These are phyloP conservation scores for Astropecten irregularis DNA, from an alignment of 53 echinoderm and acorn worm species.

Conservation along the genomic window DNA sequence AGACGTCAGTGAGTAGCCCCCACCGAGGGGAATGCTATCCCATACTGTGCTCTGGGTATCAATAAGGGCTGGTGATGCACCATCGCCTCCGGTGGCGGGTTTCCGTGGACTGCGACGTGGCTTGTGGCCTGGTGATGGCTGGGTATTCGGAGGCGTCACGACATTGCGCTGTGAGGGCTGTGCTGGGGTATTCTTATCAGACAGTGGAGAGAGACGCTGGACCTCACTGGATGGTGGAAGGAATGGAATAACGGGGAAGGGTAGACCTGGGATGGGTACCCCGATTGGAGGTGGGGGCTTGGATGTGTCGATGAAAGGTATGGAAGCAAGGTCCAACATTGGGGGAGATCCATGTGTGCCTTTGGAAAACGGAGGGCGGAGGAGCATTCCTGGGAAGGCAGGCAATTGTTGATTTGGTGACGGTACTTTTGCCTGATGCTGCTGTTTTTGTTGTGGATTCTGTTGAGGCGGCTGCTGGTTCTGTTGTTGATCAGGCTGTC, in stretches of 20 bases:
- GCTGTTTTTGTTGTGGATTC: background rate
- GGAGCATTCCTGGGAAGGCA: background rate
- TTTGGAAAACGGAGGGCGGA: background rate
- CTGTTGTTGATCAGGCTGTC: background rate
- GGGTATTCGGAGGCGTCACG: background rate
- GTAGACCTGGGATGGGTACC: slow-evolving; percentile 9
- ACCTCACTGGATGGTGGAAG: background rate
- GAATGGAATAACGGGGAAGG: background rate
- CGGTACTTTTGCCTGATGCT: background rate
- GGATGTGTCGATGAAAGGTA: slow-evolving; percentile 6
- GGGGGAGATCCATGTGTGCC: too few species aligned
- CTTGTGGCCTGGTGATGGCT: background rate
- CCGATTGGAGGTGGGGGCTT: slow-evolving; percentile 41
- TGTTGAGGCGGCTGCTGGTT: background rate
- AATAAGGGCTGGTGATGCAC: background rate
- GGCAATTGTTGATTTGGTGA: background rate
- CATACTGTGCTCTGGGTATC: background rate
- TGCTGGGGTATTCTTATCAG: background rate
- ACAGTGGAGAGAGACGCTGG: background rate
- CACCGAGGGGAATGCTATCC: slow-evolving; percentile 25
- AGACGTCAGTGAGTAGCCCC: slow-evolving; percentile 6
- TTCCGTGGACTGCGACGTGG: background rate
- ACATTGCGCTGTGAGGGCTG: background rate
- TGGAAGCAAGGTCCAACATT: background rate
- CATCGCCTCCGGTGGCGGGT: background rate